Percentiles rank a stretch among this genome's conserved stretches.
These are phyloP conservation scores for Elegia similella DNA, from an alignment of 2,888 invertebrate species.

Conservation along the genomic window DNA sequence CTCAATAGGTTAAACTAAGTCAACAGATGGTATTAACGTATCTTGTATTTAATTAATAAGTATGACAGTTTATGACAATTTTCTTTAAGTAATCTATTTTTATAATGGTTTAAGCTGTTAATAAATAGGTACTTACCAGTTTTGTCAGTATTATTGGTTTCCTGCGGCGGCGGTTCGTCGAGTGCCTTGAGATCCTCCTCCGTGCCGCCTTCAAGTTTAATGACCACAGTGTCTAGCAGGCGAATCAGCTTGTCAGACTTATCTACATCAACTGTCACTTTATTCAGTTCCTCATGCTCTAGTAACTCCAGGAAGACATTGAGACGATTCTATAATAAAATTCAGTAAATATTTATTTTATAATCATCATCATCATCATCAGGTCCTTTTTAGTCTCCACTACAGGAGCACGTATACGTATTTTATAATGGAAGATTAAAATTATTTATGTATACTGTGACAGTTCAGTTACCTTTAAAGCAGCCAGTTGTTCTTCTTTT, in stretches of 20 bases:
- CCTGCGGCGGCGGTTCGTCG: constrained; percentile 83
- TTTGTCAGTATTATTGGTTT: constrained; percentile 52
- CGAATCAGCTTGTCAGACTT: constrained; percentile 91
- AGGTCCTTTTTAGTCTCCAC: too few relatives aligned
- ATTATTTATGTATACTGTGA: too few relatives aligned
- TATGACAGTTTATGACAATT: too few relatives aligned
- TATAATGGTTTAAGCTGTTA: not conserved
- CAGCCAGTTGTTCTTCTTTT: constrained; percentile 91
- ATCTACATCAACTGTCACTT: constrained; percentile 91
- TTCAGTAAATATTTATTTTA: not conserved
- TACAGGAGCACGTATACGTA: too few relatives aligned
- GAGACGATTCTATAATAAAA: constrained; percentile 86
- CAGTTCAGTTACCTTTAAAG: constrained; percentile 85
- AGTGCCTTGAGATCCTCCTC: constrained; percentile 93
- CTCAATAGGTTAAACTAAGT: too few relatives aligned
- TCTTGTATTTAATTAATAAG: too few relatives aligned
- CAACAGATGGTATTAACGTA: too few relatives aligned
- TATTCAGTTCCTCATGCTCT: constrained; percentile 86
- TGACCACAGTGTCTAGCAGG: constrained; percentile 97
- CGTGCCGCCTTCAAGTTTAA: constrained; percentile 96
- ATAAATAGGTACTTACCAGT: constrained; percentile 39
- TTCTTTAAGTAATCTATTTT: too few relatives aligned
- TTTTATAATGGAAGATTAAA: too few relatives aligned
- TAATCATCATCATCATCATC: too few relatives aligned
- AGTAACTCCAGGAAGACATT: constrained; percentile 94